Evolutionary conservation across 1,140 invertebrate genomes (phyloP), one percentile per base, ranked within the genome.

Genomic region (Drosophila mojavensis): DNA sequence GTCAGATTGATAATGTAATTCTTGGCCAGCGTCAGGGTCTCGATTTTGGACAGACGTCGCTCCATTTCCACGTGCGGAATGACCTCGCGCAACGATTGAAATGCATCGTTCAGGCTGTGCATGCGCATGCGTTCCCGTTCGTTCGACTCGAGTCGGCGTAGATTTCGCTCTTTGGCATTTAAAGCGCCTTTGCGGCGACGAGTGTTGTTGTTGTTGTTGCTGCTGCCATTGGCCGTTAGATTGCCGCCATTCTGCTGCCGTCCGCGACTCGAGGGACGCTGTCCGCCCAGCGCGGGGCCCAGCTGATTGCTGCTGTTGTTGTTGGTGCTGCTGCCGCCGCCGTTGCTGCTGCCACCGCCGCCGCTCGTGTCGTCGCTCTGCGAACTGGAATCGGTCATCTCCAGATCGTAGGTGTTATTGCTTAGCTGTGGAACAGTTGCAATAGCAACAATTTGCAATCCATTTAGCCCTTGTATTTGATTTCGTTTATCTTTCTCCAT

Each of bases 1-100:
- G 97, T 97, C 74, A 98, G 93, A 28, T 97, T 97, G 94, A 97
- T 97, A 90, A 97, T 97, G 92, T 97, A 97, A 93, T 97, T 97
- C 93, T 97, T 97, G 78, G 97, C 97, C 89, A 97, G 92, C 13
- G 97, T 97, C 15, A 97, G 93, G 10, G 97, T 97, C 93, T 97
- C 97, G 73, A 97, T 97, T 93, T 97, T 97, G 56, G 96, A 96
- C 72, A 97, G 93, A 80, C 97, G 96, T 65, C 96, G 94, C 85
- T 97, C 96, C 94, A 97, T 95, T 92, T 96, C 96, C 55, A 97
- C 96, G 79, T 97, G 97, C 1, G 97, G 97, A 82, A 97, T 97
- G 5, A 97, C 97, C 93, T 97, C 96, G 64, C 97, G 94, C 43
- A 98, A 93, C 89, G 95, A 96, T 94, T 96, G 93, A 91, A 97